Percentiles rank a stretch among this genome's conserved stretches.
These are phyloP conservation scores for Melanotaenia trifasciata DNA, from an alignment of 2,797 vertebrate genomes.

Conservation along the genomic window DNA sequence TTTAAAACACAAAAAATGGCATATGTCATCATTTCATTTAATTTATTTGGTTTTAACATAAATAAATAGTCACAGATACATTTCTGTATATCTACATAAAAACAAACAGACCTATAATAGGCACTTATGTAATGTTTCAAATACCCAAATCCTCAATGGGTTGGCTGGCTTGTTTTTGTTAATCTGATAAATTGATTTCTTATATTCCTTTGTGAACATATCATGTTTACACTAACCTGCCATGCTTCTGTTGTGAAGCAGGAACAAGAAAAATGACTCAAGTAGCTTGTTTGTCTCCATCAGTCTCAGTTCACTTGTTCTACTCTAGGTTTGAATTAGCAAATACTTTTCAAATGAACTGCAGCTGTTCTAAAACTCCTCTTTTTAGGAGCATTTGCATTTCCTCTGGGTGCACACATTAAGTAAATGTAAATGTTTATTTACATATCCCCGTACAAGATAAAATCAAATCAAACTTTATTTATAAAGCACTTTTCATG, in stretches of 20 bases:
- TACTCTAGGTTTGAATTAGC: neutral
- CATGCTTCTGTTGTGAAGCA: neutral
- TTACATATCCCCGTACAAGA: no score
- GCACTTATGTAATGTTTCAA: neutral
- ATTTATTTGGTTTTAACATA: no score
- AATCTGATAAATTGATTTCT: no score
- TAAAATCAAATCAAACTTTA: no score
- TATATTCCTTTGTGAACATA: neutral
- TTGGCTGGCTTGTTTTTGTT: neutral
- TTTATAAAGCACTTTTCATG: no score
- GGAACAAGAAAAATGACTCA: neutral
- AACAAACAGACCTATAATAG: neutral
- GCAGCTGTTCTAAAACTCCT: neutral
- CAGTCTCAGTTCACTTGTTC: neutral
- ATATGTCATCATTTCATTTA: no score
- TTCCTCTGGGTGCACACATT: neutral
- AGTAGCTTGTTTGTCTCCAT: neutral
- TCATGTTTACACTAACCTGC: neutral
- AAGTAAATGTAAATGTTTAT: no score
- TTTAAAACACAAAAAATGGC: no score
- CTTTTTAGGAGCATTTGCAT: neutral
- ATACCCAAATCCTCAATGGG: neutral
- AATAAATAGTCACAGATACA: no score
- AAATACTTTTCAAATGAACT: neutral
- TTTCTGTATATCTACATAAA: no score